Evolutionary conservation across 2,113 vertebrate species (phyloP).

Genomic region (Pseudorectes ferrugineus): DNA sequence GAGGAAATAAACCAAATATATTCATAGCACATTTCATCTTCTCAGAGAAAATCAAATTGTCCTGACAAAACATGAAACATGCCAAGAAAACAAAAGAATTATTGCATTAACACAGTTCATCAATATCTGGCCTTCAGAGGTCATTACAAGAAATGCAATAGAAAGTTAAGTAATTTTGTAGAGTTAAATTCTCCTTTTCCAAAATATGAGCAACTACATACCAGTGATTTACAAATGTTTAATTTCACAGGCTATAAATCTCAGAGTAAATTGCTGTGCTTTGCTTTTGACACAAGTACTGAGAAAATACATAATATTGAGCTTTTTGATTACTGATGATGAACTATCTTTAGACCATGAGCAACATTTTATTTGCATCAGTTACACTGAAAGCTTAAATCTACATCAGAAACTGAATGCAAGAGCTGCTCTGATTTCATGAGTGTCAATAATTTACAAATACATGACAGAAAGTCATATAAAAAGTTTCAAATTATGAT

Average conservation of each 20-base stretch:
- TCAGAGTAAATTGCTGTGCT: neutral
- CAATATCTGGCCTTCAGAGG: neutral
- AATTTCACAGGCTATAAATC: conserved; percentile 1
- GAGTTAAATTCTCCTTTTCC: neutral
- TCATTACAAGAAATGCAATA: neutral
- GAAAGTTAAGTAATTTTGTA: neutral
- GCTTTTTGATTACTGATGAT: neutral
- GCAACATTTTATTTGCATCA: neutral
- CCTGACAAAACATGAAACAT: neutral
- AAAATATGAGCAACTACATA: neutral
- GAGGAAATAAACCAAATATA: neutral
- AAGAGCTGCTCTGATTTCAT: neutral
- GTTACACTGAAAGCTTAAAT: neutral
- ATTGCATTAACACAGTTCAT: neutral
- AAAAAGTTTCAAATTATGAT: neutral
- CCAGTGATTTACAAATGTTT: neutral
- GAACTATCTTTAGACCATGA: neutral
- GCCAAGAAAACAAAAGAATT: neutral
- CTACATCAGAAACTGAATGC: neutral
- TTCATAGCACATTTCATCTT: neutral
- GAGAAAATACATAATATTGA: neutral
- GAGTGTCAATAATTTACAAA: neutral
- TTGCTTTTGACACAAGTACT: neutral
- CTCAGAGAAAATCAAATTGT: neutral
- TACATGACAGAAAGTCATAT: neutral